Evolutionary conservation across 2,797 vertebrate genomes (phyloP).

Genomic region (Delichon dasypus): DNA sequence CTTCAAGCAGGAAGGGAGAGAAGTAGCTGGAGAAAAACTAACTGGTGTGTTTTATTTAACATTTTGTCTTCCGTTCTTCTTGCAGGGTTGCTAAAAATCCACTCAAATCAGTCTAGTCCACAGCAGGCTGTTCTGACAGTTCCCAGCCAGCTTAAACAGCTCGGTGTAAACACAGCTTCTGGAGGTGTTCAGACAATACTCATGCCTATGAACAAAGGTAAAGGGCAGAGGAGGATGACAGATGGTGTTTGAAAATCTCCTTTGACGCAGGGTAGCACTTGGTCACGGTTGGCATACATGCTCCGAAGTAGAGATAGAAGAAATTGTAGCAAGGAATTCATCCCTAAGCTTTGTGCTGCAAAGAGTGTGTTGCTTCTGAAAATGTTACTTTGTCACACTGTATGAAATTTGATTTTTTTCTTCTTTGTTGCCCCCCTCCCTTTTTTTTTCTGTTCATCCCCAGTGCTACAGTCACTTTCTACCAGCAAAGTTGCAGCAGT

Average conservation of each 20-base stretch:
- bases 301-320: constrained; percentile 8
- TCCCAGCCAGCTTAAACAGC: constrained; percentile 94
- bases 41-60: constrained; percentile 60
- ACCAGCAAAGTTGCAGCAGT: constrained; percentile 81
- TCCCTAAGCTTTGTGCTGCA: constrained; percentile 41
- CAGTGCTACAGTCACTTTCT: constrained; percentile 83
- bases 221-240: constrained; percentile 24
- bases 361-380: constrained; percentile 25
- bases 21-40: constrained; percentile 38
- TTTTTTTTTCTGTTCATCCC: background rate
- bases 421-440: background rate
- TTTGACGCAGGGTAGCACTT: constrained; percentile 45
- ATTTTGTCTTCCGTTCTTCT: constrained; percentile 65
- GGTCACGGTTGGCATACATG: constrained; percentile 3
- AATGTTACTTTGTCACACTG: background rate
- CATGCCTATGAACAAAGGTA: constrained; percentile 96
- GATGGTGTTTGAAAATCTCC: constrained; percentile 45
- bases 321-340: constrained; percentile 37
- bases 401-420: background rate
- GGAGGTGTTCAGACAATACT: constrained; percentile 90
- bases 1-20: constrained; percentile 22
- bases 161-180: constrained; percentile 82
- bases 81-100: constrained; percentile 93
- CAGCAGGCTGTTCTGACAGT: constrained; percentile 93
- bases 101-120: constrained; percentile 86